Conservation (phyloP, 1,140 invertebrate genomes). For the Microplitis demolitor region DNA sequence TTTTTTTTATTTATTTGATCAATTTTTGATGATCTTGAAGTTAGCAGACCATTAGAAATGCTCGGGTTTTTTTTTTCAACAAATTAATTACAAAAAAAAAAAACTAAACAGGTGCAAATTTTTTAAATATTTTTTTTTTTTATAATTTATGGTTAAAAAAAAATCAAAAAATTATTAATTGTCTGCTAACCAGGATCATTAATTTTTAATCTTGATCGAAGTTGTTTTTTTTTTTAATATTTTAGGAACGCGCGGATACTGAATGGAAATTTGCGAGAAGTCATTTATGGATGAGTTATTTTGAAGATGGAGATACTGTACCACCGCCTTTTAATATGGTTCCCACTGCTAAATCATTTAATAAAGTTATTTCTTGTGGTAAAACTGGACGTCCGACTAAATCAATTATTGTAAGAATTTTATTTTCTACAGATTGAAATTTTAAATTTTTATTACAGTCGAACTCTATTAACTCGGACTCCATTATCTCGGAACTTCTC, state of each 20-base stretch:
- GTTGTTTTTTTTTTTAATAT: constrained; percentile 20
- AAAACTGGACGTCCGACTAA: constrained; percentile 60
- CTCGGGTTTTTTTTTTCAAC: too few relatives aligned
- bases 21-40: too few relatives aligned
- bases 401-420: constrained; percentile 65
- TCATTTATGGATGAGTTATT: constrained; percentile 92
- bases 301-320: constrained; percentile 83
- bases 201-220: background rate
- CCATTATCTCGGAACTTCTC: too few relatives aligned
- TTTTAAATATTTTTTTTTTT: background rate
- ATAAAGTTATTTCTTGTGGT: constrained; percentile 62
- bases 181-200: too few relatives aligned
- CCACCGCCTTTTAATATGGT: constrained; percentile 89
- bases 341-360: constrained; percentile 73
- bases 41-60: too few relatives aligned
- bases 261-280: constrained; percentile 94
- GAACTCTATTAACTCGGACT: too few relatives aligned
- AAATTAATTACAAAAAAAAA: too few relatives aligned
- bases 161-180: too few relatives aligned
- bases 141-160: background rate
- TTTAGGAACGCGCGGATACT: constrained; percentile 80
- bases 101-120: too few relatives aligned
- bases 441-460: too few relatives aligned
- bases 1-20: background rate
- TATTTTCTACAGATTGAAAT: constrained; percentile 55